A percentile compares a stretch with the other conserved stretches of the same genome.
These are phyloP conservation scores for Tribolium freemani DNA, from an alignment of 2,888 invertebrate genomes.

Conservation along the genomic window DNA sequence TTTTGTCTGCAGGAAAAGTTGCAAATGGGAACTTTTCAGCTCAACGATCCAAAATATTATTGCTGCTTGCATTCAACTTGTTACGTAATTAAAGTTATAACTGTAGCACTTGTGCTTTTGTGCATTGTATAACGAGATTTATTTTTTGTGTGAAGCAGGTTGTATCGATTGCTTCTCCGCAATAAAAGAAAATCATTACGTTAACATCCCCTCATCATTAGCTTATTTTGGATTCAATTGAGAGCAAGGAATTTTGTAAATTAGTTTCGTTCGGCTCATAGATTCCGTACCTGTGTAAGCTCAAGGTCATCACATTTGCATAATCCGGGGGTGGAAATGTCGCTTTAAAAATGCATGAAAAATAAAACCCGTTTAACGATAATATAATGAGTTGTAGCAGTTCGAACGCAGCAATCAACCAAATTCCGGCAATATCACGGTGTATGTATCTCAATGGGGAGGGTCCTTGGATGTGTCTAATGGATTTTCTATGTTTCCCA, in stretches of 20 bases:
- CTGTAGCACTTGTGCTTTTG: conserved; percentile 11
- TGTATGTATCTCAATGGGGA: conserved; percentile 39
- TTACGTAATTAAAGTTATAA: conserved; percentile 31
- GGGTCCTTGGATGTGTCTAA: conserved; percentile 65
- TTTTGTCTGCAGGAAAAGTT: conserved; percentile 35
- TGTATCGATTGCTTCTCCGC: not conserved
- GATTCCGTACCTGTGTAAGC: conserved; percentile 6
- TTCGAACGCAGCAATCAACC: conserved; percentile 45
- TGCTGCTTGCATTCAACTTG: conserved; percentile 16
- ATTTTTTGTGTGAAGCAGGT: not conserved
- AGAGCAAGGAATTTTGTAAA: not conserved
- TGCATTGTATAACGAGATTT: not conserved
- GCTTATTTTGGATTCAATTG: not conserved
- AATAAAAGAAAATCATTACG: conserved; percentile 1
- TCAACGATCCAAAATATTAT: conserved; percentile 27
- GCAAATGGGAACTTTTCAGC: conserved; percentile 23
- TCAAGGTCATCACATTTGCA: conserved; percentile 16
- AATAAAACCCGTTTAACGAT: conserved; percentile 38
- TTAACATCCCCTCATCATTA: not conserved
- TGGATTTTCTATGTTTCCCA: conserved; percentile 67
- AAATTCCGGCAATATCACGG: conserved; percentile 39
- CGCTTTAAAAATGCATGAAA: conserved; percentile 35
- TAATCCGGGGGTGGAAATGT: conserved; percentile 12
- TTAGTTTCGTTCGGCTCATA: conserved; percentile 13
- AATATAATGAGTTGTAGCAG: conserved; percentile 42